Evolutionary conservation across 2,888 invertebrate species (phyloP).

Genomic region (Nomada fucata): DNA sequence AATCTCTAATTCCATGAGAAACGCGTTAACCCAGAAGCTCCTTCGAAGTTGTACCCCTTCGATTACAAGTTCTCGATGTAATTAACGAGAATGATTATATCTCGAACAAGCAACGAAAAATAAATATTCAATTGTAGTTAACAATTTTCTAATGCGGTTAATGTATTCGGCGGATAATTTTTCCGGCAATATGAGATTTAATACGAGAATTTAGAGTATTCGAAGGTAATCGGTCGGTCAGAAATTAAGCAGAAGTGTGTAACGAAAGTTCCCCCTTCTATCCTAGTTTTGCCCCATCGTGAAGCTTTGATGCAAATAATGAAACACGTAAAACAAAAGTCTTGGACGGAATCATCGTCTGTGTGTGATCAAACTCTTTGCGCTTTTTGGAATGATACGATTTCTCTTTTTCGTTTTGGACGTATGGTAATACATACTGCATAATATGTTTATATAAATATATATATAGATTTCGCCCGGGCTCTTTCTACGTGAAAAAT

Average conservation of each 20-base stretch:
- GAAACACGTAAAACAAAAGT: conserved; percentile 48
- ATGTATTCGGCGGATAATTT: too few species aligned
- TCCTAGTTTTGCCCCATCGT: conserved; percentile 65
- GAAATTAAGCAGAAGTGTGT: not conserved
- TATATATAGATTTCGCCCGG: conserved; percentile 2
- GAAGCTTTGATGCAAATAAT: conserved; percentile 51
- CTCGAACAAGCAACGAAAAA: not conserved
- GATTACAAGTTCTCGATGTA: not conserved
- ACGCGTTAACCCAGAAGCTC: not conserved
- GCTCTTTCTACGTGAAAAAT: conserved; percentile 30
- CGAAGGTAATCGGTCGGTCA: not conserved
- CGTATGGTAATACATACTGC: conserved; percentile 39
- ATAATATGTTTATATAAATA: conserved; percentile 15
- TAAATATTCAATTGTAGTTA: not conserved
- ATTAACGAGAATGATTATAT: not conserved
- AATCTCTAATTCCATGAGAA: conserved; percentile 14
- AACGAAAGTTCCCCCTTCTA: not conserved
- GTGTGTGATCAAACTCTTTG: conserved; percentile 32
- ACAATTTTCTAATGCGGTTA: too few species aligned
- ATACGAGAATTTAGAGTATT: not conserved
- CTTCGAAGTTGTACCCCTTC: not conserved
- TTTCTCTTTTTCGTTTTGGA: conserved; percentile 22
- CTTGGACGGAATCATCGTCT: conserved; percentile 42
- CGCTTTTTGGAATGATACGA: conserved; percentile 44
- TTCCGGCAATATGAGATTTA: too few species aligned